A percentile compares a stretch with the other conserved stretches of the same genome.
phyloP scores from a whole-genome alignment of 2,888 invertebrate species.

The Orchesella flavescens region DNA sequence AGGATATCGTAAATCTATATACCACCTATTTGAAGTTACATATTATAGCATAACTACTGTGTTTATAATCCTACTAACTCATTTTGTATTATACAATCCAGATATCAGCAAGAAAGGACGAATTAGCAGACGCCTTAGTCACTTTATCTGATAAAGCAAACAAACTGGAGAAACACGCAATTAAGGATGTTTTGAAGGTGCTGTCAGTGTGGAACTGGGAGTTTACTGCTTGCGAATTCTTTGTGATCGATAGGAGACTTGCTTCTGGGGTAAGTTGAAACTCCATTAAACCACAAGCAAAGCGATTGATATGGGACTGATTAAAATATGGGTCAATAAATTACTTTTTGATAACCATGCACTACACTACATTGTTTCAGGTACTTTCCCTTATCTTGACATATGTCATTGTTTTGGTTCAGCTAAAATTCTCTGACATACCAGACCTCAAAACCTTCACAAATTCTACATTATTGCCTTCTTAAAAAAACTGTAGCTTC shows the following conservation, averaged over 20 bases:
- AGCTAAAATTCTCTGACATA: not conserved
- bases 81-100: too few species aligned
- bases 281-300: not conserved
- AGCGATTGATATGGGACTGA: not conserved
- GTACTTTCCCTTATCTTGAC: slow-evolving; percentile 1
- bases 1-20: not conserved
- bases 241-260: slow-evolving; percentile 31
- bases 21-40: not conserved
- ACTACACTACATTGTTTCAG: not conserved
- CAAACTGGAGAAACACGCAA: not conserved
- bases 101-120: slow-evolving; percentile 20
- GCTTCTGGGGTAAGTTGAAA: slow-evolving; percentile 21
- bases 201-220: slow-evolving; percentile 37
- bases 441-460: too few species aligned
- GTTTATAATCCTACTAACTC: too few species aligned
- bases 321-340: not conserved
- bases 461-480: too few species aligned
- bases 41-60: not conserved
- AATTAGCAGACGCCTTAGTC: not conserved
- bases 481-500: too few species aligned
- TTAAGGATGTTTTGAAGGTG: slow-evolving; percentile 19
- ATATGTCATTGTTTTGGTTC: slow-evolving; percentile 20
- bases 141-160: not conserved
- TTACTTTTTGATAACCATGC: not conserved
- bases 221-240: slow-evolving; percentile 28